These are phyloP conservation scores for Trachythela sp. DNA, from an alignment of 64 coral and sea anemone genomes.

Conservation along the genomic window DNA sequence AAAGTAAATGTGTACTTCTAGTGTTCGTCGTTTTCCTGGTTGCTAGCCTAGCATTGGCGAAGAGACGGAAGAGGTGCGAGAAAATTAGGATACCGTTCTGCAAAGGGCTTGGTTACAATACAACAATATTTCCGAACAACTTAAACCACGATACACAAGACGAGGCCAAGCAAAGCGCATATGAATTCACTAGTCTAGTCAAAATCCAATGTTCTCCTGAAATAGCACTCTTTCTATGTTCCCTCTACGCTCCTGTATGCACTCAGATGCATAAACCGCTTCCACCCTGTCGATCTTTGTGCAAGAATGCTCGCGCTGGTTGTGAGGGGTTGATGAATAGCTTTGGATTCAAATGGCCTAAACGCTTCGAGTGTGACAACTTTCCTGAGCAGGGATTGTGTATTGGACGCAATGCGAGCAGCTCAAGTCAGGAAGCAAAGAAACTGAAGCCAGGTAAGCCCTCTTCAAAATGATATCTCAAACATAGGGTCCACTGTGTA, in stretches of 20 bases:
- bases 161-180: slow-evolving; percentile 31
- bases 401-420: background rate
- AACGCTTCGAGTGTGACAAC: slow-evolving; percentile 10
- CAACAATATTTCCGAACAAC: slow-evolving; percentile 58
- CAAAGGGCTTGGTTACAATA: slow-evolving; percentile 49
- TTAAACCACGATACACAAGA: slow-evolving; percentile 50
- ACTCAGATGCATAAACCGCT: background rate
- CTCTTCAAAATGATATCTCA: background rate
- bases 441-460: background rate
- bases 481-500: too few relatives aligned
- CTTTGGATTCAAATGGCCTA: slow-evolving; percentile 47
- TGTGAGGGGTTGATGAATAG: slow-evolving; percentile 18
- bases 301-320: slow-evolving; percentile 21
- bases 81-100: slow-evolving; percentile 45
- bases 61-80: background rate
- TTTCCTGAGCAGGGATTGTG: slow-evolving; percentile 35
- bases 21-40: background rate
- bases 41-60: background rate
- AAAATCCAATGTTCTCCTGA: slow-evolving; percentile 32
- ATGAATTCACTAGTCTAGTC: slow-evolving; percentile 49
- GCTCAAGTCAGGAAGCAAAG: background rate
- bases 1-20: background rate
- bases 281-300: slow-evolving; percentile 45
- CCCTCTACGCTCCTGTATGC: slow-evolving; percentile 56
- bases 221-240: slow-evolving; percentile 48